Evolutionary conservation across 2,888 invertebrate genomes (phyloP), one percentile per base, ranked within the genome.

Genomic region (Formica aserva): DNA sequence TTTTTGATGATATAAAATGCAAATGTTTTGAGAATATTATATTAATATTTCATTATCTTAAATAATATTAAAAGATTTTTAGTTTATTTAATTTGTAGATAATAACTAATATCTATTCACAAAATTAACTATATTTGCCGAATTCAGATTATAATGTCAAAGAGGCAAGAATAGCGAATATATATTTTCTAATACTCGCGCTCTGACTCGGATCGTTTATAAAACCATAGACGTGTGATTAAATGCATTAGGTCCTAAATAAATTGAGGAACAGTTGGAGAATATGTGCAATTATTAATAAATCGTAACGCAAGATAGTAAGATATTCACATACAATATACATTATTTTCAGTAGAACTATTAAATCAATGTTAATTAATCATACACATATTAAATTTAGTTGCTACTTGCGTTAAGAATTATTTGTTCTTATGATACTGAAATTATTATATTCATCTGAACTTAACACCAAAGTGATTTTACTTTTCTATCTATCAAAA

Each of bases 1-100:
- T 71, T 52, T 45, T 52, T 48, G 22, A 48, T 48, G 8, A 11
- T 52, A 52, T 71, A n/a, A 71, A 35, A 52, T 67, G 18, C 8
- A 18, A 67, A 48, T 8, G 1, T 41, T 26, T 41, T 9, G 41
- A 66, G 15, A 41, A 45, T 66, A 6, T 35, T 35, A 6, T 6
- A 35, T 6, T 35, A 15, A 48, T 48, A 48, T 18, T 48, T 9
- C 41, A 18, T 45, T 29, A 26, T 15, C n/a, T 69, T 48, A 29
- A 32, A 11, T n/a, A 29, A 48, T 4, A 35, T 15, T 48, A n/a
- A 48, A 52, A 32, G 1, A 32, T 3, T 69, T 69, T 69, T 69
- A 18, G 52, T 52, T 35, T 55, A 0, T 32, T 13, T 48, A n/a
- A 1, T 15, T 9, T 26, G 13, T 67, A 67, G 9, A n/a, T 55